phyloP scores from a whole-genome alignment of 2,113 vertebrate species.

The Triplophysa tibetana region DNA sequence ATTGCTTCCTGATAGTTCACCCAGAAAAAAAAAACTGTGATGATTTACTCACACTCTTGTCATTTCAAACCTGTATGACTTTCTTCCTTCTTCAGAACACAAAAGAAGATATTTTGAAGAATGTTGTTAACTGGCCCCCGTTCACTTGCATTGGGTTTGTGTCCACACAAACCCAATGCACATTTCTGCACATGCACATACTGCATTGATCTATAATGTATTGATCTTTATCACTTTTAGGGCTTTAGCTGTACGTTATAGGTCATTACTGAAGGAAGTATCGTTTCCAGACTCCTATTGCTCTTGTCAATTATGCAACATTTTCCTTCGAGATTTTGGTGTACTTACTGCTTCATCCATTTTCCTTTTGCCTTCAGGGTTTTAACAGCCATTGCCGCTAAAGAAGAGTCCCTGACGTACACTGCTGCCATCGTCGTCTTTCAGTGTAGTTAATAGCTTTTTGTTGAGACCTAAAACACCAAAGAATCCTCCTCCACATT shows the following conservation, averaged over 20 bases:
- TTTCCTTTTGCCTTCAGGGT: not conserved
- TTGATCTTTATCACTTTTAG: not conserved
- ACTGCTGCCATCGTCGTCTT: not conserved
- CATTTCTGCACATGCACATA: no score
- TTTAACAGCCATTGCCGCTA: constrained; percentile 7
- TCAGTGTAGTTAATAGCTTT: constrained; percentile 24
- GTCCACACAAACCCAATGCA: no score
- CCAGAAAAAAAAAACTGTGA: no score
- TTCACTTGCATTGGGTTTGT: no score
- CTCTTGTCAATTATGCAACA: not conserved
- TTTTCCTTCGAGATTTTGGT: constrained; percentile 5
- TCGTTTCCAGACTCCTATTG: not conserved
- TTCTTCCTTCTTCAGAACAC: no score
- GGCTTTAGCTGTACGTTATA: not conserved
- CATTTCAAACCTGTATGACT: no score
- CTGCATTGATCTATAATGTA: no score
- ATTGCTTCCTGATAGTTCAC: not conserved
- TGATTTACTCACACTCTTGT: no score
- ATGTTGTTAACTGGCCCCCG: no score
- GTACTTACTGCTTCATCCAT: not conserved
- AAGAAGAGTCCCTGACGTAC: constrained; percentile 9
- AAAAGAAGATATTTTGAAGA: no score
- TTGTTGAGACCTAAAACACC: constrained; percentile 25
- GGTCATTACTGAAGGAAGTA: constrained; percentile 5
- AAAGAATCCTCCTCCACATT: not conserved